Percentiles rank a stretch among this genome's conserved stretches.
These are phyloP conservation scores for Cynopterus sphinx DNA, from an alignment of 2,797 vertebrate species.

Conservation along the genomic window DNA sequence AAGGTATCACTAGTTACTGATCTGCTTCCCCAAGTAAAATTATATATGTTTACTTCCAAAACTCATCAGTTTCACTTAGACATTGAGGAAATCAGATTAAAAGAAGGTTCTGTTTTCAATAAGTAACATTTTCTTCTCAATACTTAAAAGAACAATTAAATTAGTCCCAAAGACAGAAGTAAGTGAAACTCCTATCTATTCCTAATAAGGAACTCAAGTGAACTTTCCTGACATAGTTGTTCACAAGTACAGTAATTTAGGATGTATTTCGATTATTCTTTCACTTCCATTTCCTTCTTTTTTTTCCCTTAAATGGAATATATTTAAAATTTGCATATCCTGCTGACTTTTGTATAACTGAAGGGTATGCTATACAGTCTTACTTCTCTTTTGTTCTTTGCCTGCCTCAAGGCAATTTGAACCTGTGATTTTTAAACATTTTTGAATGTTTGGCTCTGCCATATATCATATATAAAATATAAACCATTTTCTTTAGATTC, in stretches of 20 bases:
- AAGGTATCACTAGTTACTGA: not conserved
- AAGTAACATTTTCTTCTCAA: not conserved
- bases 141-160: not conserved
- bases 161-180: not conserved
- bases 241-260: not conserved
- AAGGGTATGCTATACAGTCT: not conserved
- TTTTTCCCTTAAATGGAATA: not conserved
- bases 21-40: slow-evolving; percentile 29
- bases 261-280: slow-evolving; percentile 30
- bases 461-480: not conserved
- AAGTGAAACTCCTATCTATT: not conserved
- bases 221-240: not conserved
- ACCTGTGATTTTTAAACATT: not conserved
- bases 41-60: slow-evolving; percentile 25
- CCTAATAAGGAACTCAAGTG: not conserved
- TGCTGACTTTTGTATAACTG: not conserved
- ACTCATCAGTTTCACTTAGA: not conserved
- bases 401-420: not conserved
- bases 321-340: not conserved
- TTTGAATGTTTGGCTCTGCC: slow-evolving; percentile 44
- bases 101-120: not conserved
- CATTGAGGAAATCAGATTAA: not conserved
- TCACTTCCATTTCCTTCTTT: not conserved
- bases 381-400: slow-evolving; percentile 1
- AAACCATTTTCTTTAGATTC: not conserved